Evolutionary conservation across 2,888 invertebrate species (phyloP), one percentile per base, ranked within the genome.

Genomic region (Meloe dianella): DNA sequence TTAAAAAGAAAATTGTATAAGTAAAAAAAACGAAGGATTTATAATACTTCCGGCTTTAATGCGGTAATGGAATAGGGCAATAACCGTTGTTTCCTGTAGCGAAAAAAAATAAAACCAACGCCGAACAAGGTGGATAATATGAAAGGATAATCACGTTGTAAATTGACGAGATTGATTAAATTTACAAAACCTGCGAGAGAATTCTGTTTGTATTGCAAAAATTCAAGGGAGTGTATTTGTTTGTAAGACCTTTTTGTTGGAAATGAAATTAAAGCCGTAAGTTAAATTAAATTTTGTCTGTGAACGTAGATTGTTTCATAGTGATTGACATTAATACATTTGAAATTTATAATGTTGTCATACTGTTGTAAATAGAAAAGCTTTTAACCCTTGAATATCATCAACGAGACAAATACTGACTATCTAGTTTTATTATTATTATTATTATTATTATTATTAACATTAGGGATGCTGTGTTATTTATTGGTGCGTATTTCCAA

Each of bases 31-130:
- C 60, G 67, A 67, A 14, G 47, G 47, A 47, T 47, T 47, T 20
- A 9, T 56, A 68, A 69, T 67, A 71, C 70, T 73, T 74, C 74
- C 74, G 68, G 70, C 70, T 70, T 65, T 32, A 10, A 29, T 65
- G 63, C 57, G 65, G 66, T 68, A 65, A 63, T 20, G 64, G 68
- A 62, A 64, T 68, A 65, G 72, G 68, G 74, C 71, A 73, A 71
- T 73, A 74, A 73, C 74, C 72, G 73, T 73, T 67, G 68, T 70
- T 68, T 74, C 74, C 74, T 73, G 73, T 71, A 68, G 41, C 35
- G 0, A 2, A 1, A 41, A n/a, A 1, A 41, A 17, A 41, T 1
- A 32, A 30, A 60, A 17, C 9, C 20, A 27, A 27, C 27, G 4
- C 27, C 38, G 60, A 67, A 57, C 54, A 58, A 64, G 35, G 54